These are phyloP conservation scores for Sebastes oblongus DNA, from an alignment of 2,797 vertebrate species.

Conservation along the genomic window DNA sequence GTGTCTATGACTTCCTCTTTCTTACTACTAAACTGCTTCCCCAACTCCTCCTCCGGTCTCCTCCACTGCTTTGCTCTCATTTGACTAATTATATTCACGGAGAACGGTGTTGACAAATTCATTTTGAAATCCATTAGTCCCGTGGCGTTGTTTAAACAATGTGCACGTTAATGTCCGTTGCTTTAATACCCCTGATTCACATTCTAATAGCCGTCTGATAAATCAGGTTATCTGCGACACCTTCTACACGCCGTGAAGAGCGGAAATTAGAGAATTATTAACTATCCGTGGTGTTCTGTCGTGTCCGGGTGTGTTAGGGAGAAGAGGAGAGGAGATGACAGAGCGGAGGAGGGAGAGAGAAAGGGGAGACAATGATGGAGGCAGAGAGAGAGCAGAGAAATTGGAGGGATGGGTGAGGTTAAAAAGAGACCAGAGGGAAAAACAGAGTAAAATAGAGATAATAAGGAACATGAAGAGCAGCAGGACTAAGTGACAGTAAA, in stretches of 20 bases:
- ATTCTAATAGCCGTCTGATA: slow-evolving; percentile 84
- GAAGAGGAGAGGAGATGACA: slow-evolving; percentile 53
- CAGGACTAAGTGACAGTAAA: slow-evolving; percentile 45
- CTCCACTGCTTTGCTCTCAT: slow-evolving; percentile 67
- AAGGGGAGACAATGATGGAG: not conserved
- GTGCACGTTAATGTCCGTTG: slow-evolving; percentile 81
- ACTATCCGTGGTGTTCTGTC: slow-evolving; percentile 73
- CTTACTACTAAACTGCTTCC: slow-evolving; percentile 40
- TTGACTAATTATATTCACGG: slow-evolving; percentile 81
- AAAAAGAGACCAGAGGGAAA: slow-evolving; percentile 49
- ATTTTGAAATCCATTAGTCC: slow-evolving; percentile 86
- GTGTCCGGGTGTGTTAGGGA: slow-evolving; percentile 61
- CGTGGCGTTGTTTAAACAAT: slow-evolving; percentile 83
- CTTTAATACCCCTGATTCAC: slow-evolving; percentile 81
- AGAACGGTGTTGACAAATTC: slow-evolving; percentile 83
- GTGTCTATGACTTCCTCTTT: slow-evolving; percentile 21
- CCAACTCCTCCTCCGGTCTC: slow-evolving; percentile 52
- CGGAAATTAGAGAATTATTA: slow-evolving; percentile 86
- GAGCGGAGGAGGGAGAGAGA: slow-evolving; percentile 24
- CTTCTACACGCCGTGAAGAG: slow-evolving; percentile 80
- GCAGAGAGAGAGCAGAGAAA: slow-evolving; percentile 38
- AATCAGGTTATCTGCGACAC: slow-evolving; percentile 85
- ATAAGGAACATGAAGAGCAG: slow-evolving; percentile 54
- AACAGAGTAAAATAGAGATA: slow-evolving; percentile 39
- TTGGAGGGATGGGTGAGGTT: slow-evolving; percentile 44